Evolutionary conservation across 1,140 invertebrate species (phyloP).

Genomic region (Yoshiicerus persimilis): DNA sequence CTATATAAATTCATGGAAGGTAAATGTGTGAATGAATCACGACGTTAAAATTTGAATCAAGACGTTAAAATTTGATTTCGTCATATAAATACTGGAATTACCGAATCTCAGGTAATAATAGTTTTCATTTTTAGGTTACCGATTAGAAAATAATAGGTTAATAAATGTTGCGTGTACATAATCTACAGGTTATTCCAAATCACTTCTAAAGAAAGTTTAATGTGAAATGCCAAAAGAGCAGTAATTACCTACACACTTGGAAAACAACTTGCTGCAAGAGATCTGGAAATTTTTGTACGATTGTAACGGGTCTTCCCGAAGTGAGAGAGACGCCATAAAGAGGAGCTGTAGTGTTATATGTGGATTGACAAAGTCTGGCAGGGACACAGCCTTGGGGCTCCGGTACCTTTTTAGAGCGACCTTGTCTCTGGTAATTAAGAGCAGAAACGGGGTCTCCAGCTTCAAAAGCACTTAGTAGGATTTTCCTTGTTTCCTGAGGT

Average conservation of each 20-base stretch:
- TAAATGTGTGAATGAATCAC: too few species aligned
- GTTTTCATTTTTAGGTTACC: too few species aligned
- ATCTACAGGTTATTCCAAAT: too few species aligned
- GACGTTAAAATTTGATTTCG: too few species aligned
- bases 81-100: too few species aligned
- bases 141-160: too few species aligned
- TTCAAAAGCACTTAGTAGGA: slow-evolving; percentile 33
- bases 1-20: slow-evolving; percentile 57
- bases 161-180: too few species aligned
- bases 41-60: too few species aligned
- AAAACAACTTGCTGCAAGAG: slow-evolving; percentile 90
- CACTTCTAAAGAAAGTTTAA: too few species aligned
- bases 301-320: slow-evolving; percentile 75
- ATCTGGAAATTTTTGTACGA: slow-evolving; percentile 91
- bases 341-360: slow-evolving; percentile 88
- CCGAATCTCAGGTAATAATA: too few species aligned
- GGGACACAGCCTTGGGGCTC: slow-evolving; percentile 57
- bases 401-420: slow-evolving; percentile 27
- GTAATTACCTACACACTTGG: slow-evolving; percentile 75
- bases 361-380: slow-evolving; percentile 76
- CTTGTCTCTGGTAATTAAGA: not conserved
- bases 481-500: slow-evolving; percentile 41
- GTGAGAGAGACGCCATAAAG: slow-evolving; percentile 85
- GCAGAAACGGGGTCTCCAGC: not conserved
- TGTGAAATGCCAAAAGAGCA: not conserved